These are phyloP conservation scores for Panonychus citri DNA, from an alignment of 1,140 invertebrate species.

Conservation along the genomic window DNA sequence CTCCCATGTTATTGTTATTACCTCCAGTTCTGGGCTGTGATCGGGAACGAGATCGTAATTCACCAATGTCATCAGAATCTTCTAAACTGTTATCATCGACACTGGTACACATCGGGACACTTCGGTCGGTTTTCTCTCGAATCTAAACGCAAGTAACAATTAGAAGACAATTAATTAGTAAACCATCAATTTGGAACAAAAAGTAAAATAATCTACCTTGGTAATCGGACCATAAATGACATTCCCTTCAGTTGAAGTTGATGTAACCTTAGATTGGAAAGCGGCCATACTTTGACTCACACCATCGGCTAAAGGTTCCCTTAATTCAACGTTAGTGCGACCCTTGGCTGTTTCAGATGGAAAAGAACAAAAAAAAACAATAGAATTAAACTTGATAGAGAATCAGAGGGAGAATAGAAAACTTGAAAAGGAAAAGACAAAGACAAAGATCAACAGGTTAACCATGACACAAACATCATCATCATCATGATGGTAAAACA, in stretches of 20 bases:
- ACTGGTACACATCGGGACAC: conserved; percentile 11
- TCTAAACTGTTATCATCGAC: neutral
- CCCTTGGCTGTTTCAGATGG: conserved; percentile 52
- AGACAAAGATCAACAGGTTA: too few relatives aligned
- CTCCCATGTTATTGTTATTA: too few relatives aligned
- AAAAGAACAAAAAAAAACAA: neutral
- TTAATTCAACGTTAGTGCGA: conserved; percentile 92
- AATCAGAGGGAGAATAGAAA: too few relatives aligned
- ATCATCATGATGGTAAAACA: too few relatives aligned
- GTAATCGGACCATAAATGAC: conserved; percentile 13
- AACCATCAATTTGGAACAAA: neutral
- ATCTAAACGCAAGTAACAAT: conserved; percentile 8
- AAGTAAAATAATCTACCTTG: conserved; percentile 11
- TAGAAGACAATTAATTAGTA: too few relatives aligned
- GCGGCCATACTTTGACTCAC: conserved; percentile 92
- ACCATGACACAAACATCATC: too few relatives aligned
- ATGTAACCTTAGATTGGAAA: conserved; percentile 33
- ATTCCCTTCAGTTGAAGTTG: neutral
- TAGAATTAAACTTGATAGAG: neutral
- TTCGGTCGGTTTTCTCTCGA: conserved; percentile 15
- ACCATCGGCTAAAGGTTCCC: conserved; percentile 87
- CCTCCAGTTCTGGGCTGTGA: too few relatives aligned
- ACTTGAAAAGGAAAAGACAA: too few relatives aligned
- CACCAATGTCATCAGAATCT: too few relatives aligned
- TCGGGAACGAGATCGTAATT: too few relatives aligned